These are phyloP conservation scores for Embidobia sp. DNA, from an alignment of 2,888 invertebrate genomes.

Conservation along the genomic window DNA sequence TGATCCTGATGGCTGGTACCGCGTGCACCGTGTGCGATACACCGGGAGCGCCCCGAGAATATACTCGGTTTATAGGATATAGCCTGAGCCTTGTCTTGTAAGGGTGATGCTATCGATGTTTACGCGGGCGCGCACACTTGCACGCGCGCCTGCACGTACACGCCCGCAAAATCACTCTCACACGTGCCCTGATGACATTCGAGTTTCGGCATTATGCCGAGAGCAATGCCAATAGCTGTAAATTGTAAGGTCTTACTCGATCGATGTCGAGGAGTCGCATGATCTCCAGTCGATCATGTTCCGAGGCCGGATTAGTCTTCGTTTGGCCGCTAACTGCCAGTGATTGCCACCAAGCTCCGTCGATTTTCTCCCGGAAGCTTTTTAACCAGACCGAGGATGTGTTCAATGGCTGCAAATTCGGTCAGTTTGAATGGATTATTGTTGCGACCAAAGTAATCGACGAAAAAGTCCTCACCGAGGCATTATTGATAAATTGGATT, in stretches of 20 bases:
- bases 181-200: slow-evolving; percentile 45
- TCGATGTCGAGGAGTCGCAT: slow-evolving; percentile 45
- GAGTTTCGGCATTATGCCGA: slow-evolving; percentile 39
- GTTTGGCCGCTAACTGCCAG: slow-evolving; percentile 11
- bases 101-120: slow-evolving; percentile 65
- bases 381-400: too few species aligned
- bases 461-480: too few species aligned
- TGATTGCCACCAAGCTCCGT: slow-evolving; percentile 13
- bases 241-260: slow-evolving; percentile 65
- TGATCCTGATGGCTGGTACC: slow-evolving; percentile 77
- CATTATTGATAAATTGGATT: too few species aligned
- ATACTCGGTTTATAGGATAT: slow-evolving; percentile 65
- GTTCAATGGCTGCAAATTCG: too few species aligned
- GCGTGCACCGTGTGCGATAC: slow-evolving; percentile 65
- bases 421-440: too few species aligned
- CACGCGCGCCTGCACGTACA: slow-evolving; percentile 14
- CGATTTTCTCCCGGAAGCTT: too few species aligned
- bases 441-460: too few species aligned
- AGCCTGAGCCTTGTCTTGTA: slow-evolving; percentile 63
- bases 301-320: slow-evolving; percentile 26
- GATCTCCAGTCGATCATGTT: slow-evolving; percentile 46
- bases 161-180: slow-evolving; percentile 21
- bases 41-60: slow-evolving; percentile 54
- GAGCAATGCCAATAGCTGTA: slow-evolving; percentile 67
- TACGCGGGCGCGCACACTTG: slow-evolving; percentile 45